Conservation (phyloP, 2,113 vertebrate genomes). For the Melanerpes aurifrons region DNA sequence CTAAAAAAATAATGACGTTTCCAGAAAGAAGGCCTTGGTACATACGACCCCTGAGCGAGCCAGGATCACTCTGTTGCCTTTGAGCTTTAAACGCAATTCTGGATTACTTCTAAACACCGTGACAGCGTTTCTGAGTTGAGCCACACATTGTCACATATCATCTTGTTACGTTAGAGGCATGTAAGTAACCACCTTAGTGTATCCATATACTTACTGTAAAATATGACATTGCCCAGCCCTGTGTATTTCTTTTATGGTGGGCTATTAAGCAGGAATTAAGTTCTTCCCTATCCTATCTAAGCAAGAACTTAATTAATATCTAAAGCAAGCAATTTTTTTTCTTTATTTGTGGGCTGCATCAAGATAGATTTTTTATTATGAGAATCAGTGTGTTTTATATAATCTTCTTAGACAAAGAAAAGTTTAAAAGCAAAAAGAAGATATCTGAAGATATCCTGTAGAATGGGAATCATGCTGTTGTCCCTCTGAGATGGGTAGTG, state of each 20-base stretch:
- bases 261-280: neutral
- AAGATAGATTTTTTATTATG: neutral
- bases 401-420: neutral
- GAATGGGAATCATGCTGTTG: neutral
- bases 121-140: slow-evolving; percentile 2
- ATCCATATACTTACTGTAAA: neutral
- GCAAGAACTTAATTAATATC: neutral
- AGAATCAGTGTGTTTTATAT: neutral
- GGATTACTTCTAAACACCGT: neutral
- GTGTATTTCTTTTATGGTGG: neutral
- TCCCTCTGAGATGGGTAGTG: neutral
- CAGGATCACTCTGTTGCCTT: neutral
- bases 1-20: neutral
- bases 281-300: neutral
- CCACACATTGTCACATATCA: neutral
- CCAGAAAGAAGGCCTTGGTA: neutral
- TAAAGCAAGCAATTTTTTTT: neutral
- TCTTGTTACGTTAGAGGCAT: neutral
- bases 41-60: neutral
- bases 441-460: neutral
- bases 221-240: neutral
- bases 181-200: neutral
- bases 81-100: neutral
- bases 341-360: neutral
- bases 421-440: neutral